Percentiles rank a stretch among this genome's conserved stretches.
Evolutionary conservation across 1,140 invertebrate genomes (phyloP).

Genomic region (Pinna nobilis): DNA sequence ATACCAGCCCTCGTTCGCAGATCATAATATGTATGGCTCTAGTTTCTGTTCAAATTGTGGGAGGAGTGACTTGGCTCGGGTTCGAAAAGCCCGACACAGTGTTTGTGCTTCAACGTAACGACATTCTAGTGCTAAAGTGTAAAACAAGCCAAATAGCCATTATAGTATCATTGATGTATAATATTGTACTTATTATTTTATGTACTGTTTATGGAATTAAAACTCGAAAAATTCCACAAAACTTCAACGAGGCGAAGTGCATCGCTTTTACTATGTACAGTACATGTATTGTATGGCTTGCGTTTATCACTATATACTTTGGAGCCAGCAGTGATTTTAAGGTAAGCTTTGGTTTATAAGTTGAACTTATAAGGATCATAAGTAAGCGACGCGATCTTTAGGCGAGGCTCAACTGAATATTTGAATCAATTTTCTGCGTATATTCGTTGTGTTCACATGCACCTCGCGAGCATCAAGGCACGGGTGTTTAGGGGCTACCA

Average conservation of each 20-base stretch:
- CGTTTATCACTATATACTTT: conserved; percentile 85
- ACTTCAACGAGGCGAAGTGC: conserved; percentile 96
- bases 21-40: conserved; percentile 90
- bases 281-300: conserved; percentile 85
- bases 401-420: too few relatives aligned
- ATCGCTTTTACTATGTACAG: conserved; percentile 99
- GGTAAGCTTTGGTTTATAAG: conserved; percentile 50
- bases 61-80: conserved; percentile 77
- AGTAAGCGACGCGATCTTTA: too few relatives aligned
- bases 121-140: conserved; percentile 79
- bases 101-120: conserved; percentile 58
- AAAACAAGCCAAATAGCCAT: conserved; percentile 83
- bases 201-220: conserved; percentile 87
- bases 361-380: neutral
- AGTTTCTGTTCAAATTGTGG: conserved; percentile 76
- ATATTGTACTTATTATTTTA: conserved; percentile 83
- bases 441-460: too few relatives aligned
- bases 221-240: conserved; percentile 93
- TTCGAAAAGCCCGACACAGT: conserved; percentile 77
- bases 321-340: conserved; percentile 73
- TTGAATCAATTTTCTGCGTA: too few relatives aligned
- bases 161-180: conserved; percentile 85
- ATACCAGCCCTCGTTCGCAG: conserved; percentile 95
- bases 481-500: too few relatives aligned
- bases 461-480: too few relatives aligned